phyloP scores from a whole-genome alignment of 2,113 vertebrate genomes.

The Nothobranchius furzeri region DNA sequence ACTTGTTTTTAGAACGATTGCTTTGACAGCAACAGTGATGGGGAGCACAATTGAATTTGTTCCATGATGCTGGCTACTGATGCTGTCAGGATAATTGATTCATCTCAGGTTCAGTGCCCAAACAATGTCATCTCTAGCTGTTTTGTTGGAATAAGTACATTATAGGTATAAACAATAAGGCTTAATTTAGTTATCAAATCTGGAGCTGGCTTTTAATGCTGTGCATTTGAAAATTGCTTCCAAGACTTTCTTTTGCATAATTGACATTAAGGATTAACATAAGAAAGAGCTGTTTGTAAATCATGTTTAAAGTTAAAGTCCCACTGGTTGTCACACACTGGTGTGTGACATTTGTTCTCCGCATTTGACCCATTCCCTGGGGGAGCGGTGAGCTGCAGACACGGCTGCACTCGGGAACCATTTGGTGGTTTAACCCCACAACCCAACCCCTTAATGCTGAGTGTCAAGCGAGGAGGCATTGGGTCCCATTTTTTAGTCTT shows the following conservation, averaged over 20 bases:
- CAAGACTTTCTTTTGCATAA: background rate
- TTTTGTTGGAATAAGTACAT: background rate
- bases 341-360: too few species aligned
- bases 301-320: too few species aligned
- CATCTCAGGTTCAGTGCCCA: background rate
- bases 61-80: background rate
- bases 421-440: too few species aligned
- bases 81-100: background rate
- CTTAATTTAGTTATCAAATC: background rate
- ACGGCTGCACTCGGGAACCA: too few species aligned
- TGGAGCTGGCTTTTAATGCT: background rate
- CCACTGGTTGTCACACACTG: too few species aligned
- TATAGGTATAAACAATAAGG: background rate
- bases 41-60: background rate
- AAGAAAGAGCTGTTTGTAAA: too few species aligned
- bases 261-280: too few species aligned
- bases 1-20: background rate
- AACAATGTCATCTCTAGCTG: background rate
- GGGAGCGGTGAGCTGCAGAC: too few species aligned
- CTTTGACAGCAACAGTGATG: background rate
- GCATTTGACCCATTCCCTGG: too few species aligned
- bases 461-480: too few species aligned
- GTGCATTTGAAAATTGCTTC: background rate
- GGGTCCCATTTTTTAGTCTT: too few species aligned
- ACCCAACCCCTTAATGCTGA: too few species aligned